Evolutionary conservation across 2,797 vertebrate genomes (phyloP), one percentile per base, ranked within the genome.

Genomic region (Smutsia temminckii): DNA sequence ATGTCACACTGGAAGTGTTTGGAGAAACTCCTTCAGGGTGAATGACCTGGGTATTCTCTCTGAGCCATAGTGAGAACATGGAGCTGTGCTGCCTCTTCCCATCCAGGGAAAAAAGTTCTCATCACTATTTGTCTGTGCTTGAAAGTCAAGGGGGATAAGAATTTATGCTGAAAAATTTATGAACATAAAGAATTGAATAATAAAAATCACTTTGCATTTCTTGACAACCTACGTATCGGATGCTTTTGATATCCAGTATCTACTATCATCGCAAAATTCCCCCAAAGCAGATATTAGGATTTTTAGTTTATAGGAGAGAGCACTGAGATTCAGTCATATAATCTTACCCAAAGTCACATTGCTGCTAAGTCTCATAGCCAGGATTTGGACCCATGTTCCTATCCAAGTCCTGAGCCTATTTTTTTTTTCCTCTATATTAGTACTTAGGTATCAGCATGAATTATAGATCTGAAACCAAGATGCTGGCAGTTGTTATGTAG

Each of bases 21-120:
- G 46, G 63, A 93, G 64, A 90, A 94, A 91, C 78, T 93, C 55
- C 64, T 92, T 85, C 13, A 66, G 49, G 32, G 59, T 77, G 8
- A 89, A 55, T 84, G 79, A 96, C 59, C 34, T 71, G 34, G 86
- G 71, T 49, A 25, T 64, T 42, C 53, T 75, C 20, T 85, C 42
- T 88, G 64, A 25, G 55, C 46, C 63, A 20, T 89, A 16, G 1
- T 4, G 80, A 61, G 51, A 85, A 29, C 81, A 23, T 46, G 37
- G 61, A 83, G 32, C 32, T 95, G 11, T 78, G 63, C 72, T 77
- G 12, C 42, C 37, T 86, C 8, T 85, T 91, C 46, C 20, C 34
- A 68, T 40, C 32, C 42, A 40, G 68, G 42, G 29, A 95, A 20
- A 49, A 94, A 85, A 72, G 12, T 87, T 88, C 13, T 32, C 5